These are phyloP conservation scores for Brachystomella parvula DNA, from an alignment of 1,140 invertebrate genomes.

Conservation along the genomic window DNA sequence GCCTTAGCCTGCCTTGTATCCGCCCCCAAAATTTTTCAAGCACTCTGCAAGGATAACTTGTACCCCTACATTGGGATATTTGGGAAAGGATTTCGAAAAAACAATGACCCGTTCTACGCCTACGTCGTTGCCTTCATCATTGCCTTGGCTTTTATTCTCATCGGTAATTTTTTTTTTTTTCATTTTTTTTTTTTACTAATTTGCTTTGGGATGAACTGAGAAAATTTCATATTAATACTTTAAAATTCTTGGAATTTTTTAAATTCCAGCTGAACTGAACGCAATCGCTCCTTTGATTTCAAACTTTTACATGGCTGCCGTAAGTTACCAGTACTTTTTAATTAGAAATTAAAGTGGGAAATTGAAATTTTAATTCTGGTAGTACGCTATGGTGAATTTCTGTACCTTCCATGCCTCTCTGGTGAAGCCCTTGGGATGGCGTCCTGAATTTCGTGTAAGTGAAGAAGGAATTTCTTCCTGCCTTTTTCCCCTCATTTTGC, in stretches of 20 bases:
- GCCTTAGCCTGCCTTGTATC: slow-evolving; percentile 91
- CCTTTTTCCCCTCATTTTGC: background rate
- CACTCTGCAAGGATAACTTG: slow-evolving; percentile 88
- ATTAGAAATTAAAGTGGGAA: slow-evolving; percentile 86
- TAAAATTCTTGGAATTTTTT: slow-evolving; percentile 39
- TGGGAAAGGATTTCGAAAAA: slow-evolving; percentile 81
- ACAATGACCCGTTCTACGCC: slow-evolving; percentile 82
- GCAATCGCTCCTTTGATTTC: slow-evolving; percentile 92
- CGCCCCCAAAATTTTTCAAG: slow-evolving; percentile 90
- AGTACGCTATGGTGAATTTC: slow-evolving; percentile 25
- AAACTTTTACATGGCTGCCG: slow-evolving; percentile 92
- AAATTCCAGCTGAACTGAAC: slow-evolving; percentile 71
- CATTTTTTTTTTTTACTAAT: background rate
- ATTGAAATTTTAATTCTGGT: slow-evolving; percentile 43
- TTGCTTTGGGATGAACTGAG: background rate
- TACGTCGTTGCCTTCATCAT: slow-evolving; percentile 88
- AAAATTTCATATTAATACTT: background rate
- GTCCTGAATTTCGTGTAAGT: slow-evolving; percentile 72
- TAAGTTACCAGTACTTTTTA: background rate
- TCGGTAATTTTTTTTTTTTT: slow-evolving; percentile 9
- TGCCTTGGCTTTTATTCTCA: slow-evolving; percentile 59
- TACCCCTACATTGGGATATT: slow-evolving; percentile 91
- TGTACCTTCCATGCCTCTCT: slow-evolving; percentile 56
- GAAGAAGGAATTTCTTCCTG: no score
- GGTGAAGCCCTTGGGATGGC: slow-evolving; percentile 56